Evolutionary conservation across 1,140 invertebrate genomes (phyloP), one percentile per base, ranked within the genome.

Genomic region (Cephus cinctus): DNA sequence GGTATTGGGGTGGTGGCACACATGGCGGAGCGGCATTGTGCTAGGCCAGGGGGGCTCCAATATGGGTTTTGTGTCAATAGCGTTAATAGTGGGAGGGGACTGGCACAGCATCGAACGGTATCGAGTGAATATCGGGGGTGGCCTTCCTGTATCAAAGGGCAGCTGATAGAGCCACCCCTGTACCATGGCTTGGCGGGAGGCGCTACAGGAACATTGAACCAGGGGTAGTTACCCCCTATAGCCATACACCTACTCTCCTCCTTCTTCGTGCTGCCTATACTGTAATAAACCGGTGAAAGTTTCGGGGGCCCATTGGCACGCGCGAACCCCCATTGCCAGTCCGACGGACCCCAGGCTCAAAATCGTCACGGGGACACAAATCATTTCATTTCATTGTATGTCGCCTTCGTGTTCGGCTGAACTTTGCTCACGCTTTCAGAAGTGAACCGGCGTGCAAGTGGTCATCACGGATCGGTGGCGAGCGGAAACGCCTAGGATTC

Each of bases 41-140:
- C 20, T 18, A 19, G 20, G 11, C 5, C 25, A 27, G 2, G 2
- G 39, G 16, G 47, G 25, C 35, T 34, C 15, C 18, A 16, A 27
- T 18, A 27, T n/a, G 20, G 52, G 54, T 59, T 58, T 57, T 59
- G 54, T 68, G 62, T 68, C 59, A 72, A 67, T 71, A 64, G 66
- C 56, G 43, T 63, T 63, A 66, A 66, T 67, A 63, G 69, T 70
- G 63, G 70, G 69, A 73, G 69, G 70, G 66, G 66, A 64, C 49
- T 57, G 25, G 31, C 19, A 54, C 50, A 22, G 50, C 52, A 42
- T 40, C 35, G 45, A 47, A 36, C 20, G 27, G 38, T 45, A 46
- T 12, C 32, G 47, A 31, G 42, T 35, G 41, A 44, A 51, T 54
- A 43, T 65, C 47, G 68, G 68, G 68, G 68, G 68, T 71, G 67